phyloP scores from a whole-genome alignment of 1,140 invertebrate species.

The Tetranychus cinnabarinus region DNA sequence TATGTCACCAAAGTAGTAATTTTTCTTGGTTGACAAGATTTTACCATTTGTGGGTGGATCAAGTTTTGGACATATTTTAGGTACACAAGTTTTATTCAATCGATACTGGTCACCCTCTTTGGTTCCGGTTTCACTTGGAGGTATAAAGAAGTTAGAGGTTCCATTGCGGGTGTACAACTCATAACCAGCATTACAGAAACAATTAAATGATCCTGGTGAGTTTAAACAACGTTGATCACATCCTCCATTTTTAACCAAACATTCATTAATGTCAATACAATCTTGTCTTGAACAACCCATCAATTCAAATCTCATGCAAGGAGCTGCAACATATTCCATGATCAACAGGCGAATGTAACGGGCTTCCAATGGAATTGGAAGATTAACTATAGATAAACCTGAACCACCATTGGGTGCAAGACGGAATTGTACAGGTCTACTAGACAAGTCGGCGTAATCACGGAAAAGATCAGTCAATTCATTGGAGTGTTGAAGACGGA shows the following conservation, averaged over 20 bases:
- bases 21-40: conserved; percentile 49
- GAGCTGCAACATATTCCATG: conserved; percentile 59
- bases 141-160: conserved; percentile 64
- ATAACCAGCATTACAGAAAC: conserved; percentile 72
- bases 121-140: conserved; percentile 54
- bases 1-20: conserved; percentile 69
- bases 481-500: conserved; percentile 62
- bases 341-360: conserved; percentile 65
- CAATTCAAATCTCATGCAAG: conserved; percentile 70
- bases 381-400: conserved; percentile 52
- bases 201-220: conserved; percentile 57
- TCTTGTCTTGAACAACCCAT: conserved; percentile 77
- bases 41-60: conserved; percentile 65
- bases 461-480: conserved; percentile 66
- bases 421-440: conserved; percentile 66
- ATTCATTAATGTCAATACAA: conserved; percentile 78
- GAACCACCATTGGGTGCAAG: conserved; percentile 47
- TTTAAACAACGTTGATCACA: conserved; percentile 86
- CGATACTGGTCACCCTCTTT: conserved; percentile 66
- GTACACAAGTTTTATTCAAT: conserved; percentile 83
- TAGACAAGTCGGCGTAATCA: conserved; percentile 72
- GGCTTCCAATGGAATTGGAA: conserved; percentile 73
- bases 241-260: conserved; percentile 60
- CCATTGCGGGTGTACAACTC: conserved; percentile 71
- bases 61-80: conserved; percentile 55